Evolutionary conservation across 2,797 vertebrate species (phyloP).

Genomic region (Pseudochaenichthys georgianus): DNA sequence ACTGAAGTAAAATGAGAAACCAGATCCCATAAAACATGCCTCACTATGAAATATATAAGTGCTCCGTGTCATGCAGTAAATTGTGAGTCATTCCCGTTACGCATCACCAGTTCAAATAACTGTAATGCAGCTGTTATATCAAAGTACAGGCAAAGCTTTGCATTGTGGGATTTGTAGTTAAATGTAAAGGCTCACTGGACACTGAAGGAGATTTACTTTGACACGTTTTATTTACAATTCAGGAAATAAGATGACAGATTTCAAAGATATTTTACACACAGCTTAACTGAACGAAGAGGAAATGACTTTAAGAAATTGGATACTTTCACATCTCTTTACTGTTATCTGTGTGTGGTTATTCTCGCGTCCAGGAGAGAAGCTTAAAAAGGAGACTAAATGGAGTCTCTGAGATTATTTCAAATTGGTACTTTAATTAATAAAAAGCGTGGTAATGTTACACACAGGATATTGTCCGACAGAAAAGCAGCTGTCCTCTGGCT

Average conservation of each 20-base stretch:
- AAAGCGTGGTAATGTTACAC: no score
- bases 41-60: constrained; percentile 3
- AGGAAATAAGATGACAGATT: neutral
- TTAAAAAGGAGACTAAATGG: no score
- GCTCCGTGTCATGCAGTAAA: neutral
- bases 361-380: no score
- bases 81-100: constrained; percentile 46
- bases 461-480: no score
- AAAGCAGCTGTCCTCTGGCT: no score
- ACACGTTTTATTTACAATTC: neutral
- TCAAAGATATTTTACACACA: neutral
- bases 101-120: constrained; percentile 44
- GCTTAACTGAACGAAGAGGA: neutral
- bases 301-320: neutral
- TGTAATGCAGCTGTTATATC: constrained; percentile 55
- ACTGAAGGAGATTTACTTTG: neutral
- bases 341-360: no score
- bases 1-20: no score
- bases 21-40: no score
- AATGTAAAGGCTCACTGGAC: no score
- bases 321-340: neutral
- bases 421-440: no score
- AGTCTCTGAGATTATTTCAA: no score
- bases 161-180: constrained; percentile 14
- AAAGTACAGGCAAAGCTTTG: neutral